These are phyloP conservation scores for Melinopterus prodromus DNA, from an alignment of 2,888 invertebrate genomes.

Conservation along the genomic window DNA sequence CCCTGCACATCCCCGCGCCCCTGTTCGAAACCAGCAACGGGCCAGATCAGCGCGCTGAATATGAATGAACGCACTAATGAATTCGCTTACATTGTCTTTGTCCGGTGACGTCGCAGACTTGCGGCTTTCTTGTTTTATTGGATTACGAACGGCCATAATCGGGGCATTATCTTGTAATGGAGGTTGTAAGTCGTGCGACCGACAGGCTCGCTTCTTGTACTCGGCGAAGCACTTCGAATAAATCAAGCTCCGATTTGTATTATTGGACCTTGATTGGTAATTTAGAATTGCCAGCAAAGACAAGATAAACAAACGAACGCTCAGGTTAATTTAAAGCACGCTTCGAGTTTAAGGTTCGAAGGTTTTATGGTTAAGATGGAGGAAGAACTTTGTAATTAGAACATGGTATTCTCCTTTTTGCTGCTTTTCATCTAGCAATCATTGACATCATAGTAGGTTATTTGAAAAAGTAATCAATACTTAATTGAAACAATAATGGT, in stretches of 20 bases:
- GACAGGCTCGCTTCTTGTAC: conserved; percentile 26
- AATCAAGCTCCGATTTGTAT: background rate
- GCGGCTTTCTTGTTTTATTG: conserved; percentile 40
- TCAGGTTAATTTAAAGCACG: no score
- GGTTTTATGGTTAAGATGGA: no score
- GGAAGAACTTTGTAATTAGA: no score
- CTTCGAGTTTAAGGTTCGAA: no score
- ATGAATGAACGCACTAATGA: conserved; percentile 43
- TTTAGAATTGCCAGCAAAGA: background rate
- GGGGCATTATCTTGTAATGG: conserved; percentile 35
- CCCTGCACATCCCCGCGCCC: conserved; percentile 16
- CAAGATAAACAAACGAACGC: background rate
- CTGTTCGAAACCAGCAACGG: conserved; percentile 26
- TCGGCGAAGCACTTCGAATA: background rate
- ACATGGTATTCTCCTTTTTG: no score
- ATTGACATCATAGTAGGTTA: no score
- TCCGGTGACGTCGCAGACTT: conserved; percentile 36
- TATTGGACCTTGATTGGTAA: background rate
- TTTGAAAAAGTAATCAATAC: no score
- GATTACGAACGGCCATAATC: conserved; percentile 35
- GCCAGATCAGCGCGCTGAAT: conserved; percentile 36
- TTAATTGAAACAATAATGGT: no score
- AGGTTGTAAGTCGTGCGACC: conserved; percentile 30
- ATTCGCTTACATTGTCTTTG: conserved; percentile 43
- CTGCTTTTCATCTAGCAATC: no score